Conservation (phyloP, 2,888 invertebrate species). For the Catocala nupta region DNA sequence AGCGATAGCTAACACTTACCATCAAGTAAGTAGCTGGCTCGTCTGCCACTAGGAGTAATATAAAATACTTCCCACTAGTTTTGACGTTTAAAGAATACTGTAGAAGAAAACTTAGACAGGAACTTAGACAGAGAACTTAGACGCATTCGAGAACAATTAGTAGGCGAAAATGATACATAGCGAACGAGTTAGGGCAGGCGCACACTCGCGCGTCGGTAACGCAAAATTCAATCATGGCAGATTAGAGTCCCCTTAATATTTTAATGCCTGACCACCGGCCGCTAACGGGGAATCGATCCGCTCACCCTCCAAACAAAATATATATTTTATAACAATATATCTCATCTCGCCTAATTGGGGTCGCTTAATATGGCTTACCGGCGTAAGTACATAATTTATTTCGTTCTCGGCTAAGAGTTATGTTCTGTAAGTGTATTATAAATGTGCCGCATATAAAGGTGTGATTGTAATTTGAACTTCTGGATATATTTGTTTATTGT, state of each 20-base stretch:
- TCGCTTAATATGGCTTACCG: conserved; percentile 86
- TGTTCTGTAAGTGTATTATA: conserved; percentile 61
- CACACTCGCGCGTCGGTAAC: conserved; percentile 70
- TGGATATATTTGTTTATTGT: conserved; percentile 41
- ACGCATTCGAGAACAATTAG: conserved; percentile 50
- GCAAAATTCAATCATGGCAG: conserved; percentile 86
- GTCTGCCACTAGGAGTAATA: too few species aligned
- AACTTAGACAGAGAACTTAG: not conserved
- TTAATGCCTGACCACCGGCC: conserved; percentile 85
- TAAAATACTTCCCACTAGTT: not conserved
- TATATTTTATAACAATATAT: conserved; percentile 81
- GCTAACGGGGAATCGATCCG: conserved; percentile 81
- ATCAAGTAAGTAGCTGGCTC: too few species aligned
- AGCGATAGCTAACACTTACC: too few species aligned
- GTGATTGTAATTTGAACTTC: conserved; percentile 56
- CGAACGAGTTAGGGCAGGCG: conserved; percentile 67
- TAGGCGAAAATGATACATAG: conserved; percentile 64
- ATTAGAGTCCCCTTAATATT: conserved; percentile 85
- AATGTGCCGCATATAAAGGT: conserved; percentile 58
- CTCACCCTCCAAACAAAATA: conserved; percentile 73
- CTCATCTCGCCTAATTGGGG: conserved; percentile 85
- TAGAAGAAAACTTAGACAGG: too few species aligned
- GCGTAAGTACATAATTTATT: conserved; percentile 86
- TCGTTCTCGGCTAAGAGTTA: conserved; percentile 73
- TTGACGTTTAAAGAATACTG: too few species aligned